phyloP scores from a whole-genome alignment of 2,113 vertebrate species.

The Nothobranchius furzeri region DNA sequence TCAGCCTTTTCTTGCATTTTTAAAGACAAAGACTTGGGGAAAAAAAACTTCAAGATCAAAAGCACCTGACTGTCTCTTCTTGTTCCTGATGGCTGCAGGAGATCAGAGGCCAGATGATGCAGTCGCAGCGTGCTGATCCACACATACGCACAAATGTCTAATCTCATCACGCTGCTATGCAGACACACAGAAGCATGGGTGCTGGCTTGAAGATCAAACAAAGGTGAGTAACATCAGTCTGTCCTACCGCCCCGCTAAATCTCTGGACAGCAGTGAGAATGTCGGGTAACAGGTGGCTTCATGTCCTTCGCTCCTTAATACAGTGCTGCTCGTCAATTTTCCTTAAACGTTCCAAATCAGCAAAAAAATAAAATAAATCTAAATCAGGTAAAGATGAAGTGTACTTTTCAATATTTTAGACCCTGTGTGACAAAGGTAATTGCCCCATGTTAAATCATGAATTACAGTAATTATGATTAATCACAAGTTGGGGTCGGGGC shows the following conservation, averaged over 20 bases:
- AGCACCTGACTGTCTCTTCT: conserved; percentile 44
- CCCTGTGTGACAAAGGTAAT: no score
- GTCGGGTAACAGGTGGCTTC: neutral
- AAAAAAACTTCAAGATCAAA: conserved; percentile 55
- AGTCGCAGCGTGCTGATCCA: conserved; percentile 5
- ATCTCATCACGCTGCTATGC: conserved; percentile 45
- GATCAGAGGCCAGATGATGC: conserved; percentile 59
- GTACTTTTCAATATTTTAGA: no score
- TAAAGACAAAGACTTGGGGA: neutral
- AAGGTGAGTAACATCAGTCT: conserved; percentile 47
- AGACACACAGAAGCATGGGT: conserved; percentile 24
- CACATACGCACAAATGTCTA: conserved; percentile 9
- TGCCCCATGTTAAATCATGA: no score
- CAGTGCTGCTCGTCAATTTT: no score
- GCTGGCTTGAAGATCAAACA: conserved; percentile 59
- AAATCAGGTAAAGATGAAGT: no score
- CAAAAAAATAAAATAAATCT: no score
- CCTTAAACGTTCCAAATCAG: no score
- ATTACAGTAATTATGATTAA: no score
- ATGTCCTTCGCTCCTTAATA: neutral
- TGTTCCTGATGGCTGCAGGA: conserved; percentile 50
- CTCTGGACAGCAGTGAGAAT: conserved; percentile 24
- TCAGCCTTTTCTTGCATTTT: neutral
- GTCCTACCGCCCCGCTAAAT: conserved; percentile 35
- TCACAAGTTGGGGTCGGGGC: no score